Base-by-base conservation (phyloP, 2,888 invertebrate species). In the Tenthredo scrophulariae region DNA sequence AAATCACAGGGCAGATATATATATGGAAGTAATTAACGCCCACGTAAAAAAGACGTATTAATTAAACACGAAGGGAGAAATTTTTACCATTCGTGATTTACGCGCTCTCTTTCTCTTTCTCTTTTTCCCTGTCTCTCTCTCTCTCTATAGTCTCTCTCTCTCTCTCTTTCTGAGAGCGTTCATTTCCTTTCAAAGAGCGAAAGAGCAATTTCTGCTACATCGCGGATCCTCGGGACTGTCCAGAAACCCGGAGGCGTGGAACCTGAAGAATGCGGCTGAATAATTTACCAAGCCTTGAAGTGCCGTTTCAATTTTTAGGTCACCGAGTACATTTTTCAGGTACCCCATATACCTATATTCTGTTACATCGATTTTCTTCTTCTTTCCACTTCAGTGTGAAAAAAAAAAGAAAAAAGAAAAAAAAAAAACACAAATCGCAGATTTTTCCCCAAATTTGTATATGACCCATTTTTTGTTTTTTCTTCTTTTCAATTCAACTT, bases 181-280 rank as follows among this genome's bases (percentile, higher is more conserved):
- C 29, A 77, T 77, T 77, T 77, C 77, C 50, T 15, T 50, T 33
- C 29, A 50, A 77, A 77, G 54, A 29, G 77, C 29, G n/a, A n/a
- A 33, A 50, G 54, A 54, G n/a, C 54, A 18, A 77, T 50, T 22
- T 9, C 43, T 74, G 37, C 72, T 46, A 50, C 13, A 13, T n/a
- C 40, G 6, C 15, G 40, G 54, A 77, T 50, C 26, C 46, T 77
- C 40, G 37, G 54, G 50, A 77, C 77, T 50, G 54, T 50, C 50
- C 77, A 77, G 54, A 50, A 50, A 40, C 72, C 22, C 22, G 79
- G 62, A 62, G 40, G 40, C 33, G 77, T 18, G 33, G 33, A 77
- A 29, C 58, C 79, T 80, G 58, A 80, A 80, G 62, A 80, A 80
- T 80, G 62, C 79, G 79, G 58, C 26, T 80, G 79, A 80, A 80